Base-by-base conservation (phyloP, 2,797 vertebrate species). In the Synanceia verrucosa region DNA sequence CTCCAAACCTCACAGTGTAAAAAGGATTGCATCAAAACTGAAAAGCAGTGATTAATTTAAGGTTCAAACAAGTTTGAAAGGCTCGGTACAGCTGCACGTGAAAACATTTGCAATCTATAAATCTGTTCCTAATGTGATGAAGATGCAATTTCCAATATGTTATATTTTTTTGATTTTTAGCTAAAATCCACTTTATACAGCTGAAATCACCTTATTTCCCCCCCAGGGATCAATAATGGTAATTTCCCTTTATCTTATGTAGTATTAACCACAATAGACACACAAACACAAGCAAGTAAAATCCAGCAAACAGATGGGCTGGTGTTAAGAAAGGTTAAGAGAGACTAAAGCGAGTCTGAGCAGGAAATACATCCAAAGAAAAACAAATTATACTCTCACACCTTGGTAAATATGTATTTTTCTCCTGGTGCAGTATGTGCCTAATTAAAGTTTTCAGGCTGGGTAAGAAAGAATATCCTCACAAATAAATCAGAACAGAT, bases 171-270 rank as follows among this genome's bases (percentile, higher is more conserved):
- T 23, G 73, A 78, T 81, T 79, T 83, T 79, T 41, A 85, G 77
- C 76, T 73, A 41, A 81, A 75, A 43, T 68, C 18, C 21, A 41
- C 13, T 73, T 34, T 51, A 78, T 62, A 61, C 67, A 50, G 61
- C 68, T 46, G 65, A 52, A 73, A 70, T 48, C 62, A 58, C 39
- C 52, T 21, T 2, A 13, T 73, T n/a, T 78, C 61, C 73, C 71
- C 84, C 66, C 65, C 46, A 8, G 79, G 75, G 71, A 78, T 86
- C 77, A 86, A 85, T 89, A 79, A 81, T 80, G 80, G 59, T 77
- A 71, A 88, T 84, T 76, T 73, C 18, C 34, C 67, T 72, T 85
- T 65, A 80, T 76, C 62, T 78, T 53, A 50, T 51, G 66, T 55
- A 11, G 77, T 29, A 57, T 76, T 61, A 65, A 62, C 18, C 19